phyloP scores from a whole-genome alignment of 2,113 vertebrate species.

The Apaloderma vittatum region DNA sequence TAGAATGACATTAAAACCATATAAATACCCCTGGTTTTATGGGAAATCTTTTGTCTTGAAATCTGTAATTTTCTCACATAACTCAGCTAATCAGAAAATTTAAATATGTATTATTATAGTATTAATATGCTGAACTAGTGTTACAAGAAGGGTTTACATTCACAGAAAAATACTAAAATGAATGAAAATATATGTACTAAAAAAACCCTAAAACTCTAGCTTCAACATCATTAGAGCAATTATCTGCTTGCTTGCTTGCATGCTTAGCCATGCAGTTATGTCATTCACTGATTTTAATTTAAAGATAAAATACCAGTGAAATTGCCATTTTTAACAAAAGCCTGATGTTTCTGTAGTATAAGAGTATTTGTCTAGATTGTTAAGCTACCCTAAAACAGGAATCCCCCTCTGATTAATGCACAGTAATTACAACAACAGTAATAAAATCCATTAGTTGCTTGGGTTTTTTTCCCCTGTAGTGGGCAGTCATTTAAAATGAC shows the following conservation, averaged over 20 bases:
- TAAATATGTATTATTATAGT: neutral
- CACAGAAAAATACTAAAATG: neutral
- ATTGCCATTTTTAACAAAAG: neutral
- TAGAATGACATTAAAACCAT: neutral
- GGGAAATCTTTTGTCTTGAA: neutral
- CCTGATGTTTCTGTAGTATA: neutral
- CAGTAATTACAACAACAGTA: neutral
- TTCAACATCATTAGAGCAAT: neutral
- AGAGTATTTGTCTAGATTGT: neutral
- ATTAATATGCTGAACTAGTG: neutral
- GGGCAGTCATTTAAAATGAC: neutral
- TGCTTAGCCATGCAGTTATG: neutral
- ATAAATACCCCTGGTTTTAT: neutral
- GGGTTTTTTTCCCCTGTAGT: neutral
- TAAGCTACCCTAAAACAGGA: neutral
- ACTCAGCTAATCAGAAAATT: neutral
- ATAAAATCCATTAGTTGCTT: neutral
- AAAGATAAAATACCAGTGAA: neutral
- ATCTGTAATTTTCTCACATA: neutral
- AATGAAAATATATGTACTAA: neutral
- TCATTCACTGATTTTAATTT: neutral
- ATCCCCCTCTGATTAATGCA: neutral
- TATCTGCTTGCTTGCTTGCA: rapidly evolving
- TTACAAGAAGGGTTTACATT: neutral
- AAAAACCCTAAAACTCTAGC: neutral